Evolutionary conservation across 92 coral and sea anemone species (phyloP).

Genomic region (Desmophyllum pertusum): DNA sequence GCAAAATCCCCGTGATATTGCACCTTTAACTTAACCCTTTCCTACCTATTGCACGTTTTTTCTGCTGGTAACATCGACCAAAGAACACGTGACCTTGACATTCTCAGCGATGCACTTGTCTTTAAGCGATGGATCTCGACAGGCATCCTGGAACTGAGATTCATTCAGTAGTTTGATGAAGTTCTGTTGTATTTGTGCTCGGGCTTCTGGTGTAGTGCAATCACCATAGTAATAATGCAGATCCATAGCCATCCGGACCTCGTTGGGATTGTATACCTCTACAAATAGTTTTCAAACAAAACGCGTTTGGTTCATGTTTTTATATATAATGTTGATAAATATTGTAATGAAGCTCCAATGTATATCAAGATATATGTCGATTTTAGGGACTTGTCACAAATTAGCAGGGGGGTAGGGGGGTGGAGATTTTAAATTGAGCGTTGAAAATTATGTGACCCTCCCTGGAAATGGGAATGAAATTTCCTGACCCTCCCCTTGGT

Average conservation of each 20-base stretch:
- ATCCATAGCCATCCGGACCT: constrained; percentile 43
- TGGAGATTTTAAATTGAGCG: no score
- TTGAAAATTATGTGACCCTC: no score
- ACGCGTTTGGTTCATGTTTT: background rate
- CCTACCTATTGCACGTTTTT: constrained; percentile 14
- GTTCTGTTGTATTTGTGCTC: constrained; percentile 52
- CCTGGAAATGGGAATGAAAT: no score
- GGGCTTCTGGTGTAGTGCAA: constrained; percentile 48
- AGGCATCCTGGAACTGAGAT: constrained; percentile 22
- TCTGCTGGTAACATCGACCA: background rate
- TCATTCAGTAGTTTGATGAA: constrained; percentile 48
- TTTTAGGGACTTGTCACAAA: no score
- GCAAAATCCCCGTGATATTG: background rate
- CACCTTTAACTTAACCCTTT: background rate
- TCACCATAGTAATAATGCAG: constrained; percentile 55
- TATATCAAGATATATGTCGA: no score
- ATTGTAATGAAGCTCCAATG: no score
- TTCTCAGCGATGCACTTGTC: constrained; percentile 57
- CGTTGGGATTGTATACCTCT: constrained; percentile 40
- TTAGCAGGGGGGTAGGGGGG: no score
- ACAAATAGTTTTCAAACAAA: background rate
- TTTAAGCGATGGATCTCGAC: constrained; percentile 33
- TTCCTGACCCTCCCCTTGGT: no score
- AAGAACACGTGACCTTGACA: constrained; percentile 60
- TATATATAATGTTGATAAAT: no score